Evolutionary conservation across 1,140 invertebrate genomes (phyloP), one percentile per base, ranked within the genome.

Genomic region (Drosophila lowei): DNA sequence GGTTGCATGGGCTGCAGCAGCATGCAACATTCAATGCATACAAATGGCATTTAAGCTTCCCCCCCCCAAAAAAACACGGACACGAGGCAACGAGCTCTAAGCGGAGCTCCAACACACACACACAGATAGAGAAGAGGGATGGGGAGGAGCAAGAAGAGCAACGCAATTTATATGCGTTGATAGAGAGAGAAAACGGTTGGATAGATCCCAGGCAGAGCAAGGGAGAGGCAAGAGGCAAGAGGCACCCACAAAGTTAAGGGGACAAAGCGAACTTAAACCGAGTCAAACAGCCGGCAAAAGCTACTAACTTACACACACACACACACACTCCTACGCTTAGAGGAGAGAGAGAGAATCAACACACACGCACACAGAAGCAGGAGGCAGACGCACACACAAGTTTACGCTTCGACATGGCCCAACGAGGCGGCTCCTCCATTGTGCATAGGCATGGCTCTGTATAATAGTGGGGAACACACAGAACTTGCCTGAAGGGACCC

Each of bases 11-110:
- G 30, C 8, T 30, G 34, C 34, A 38, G 34, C 34, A 38, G 34
- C 78, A 86, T 88, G 84, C 79, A 89, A 79, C 84, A 89, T 85
- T 85, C 85, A 89, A 89, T 89, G 85, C 85, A 89, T 89, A 89
- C 86, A 90, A 90, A 90, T 90, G 81, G 86, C 86, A 90, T 90
- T 88, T 83, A 90, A 86, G 81, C 78, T 80, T 79, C 80, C 71
- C 75, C 67, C 58, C 67, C 58, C 60, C 47, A 25, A 57, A 43
- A 64, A 52, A 60, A 67, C 52, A 68, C 57, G 48, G 48, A 70
- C 48, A 58, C 18, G 28, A 41, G 15, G 34, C 66, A 83, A 75
- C 65, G 67, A 73, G 72, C 84, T 78, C 76, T 85, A 85, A 85
- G 75, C 84, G 83, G 75, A 77, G 72, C 66, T 63, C 77, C 58